These are phyloP conservation scores for Pseudochromis fuscus DNA, from an alignment of 2,797 vertebrate genomes.

Conservation along the genomic window DNA sequence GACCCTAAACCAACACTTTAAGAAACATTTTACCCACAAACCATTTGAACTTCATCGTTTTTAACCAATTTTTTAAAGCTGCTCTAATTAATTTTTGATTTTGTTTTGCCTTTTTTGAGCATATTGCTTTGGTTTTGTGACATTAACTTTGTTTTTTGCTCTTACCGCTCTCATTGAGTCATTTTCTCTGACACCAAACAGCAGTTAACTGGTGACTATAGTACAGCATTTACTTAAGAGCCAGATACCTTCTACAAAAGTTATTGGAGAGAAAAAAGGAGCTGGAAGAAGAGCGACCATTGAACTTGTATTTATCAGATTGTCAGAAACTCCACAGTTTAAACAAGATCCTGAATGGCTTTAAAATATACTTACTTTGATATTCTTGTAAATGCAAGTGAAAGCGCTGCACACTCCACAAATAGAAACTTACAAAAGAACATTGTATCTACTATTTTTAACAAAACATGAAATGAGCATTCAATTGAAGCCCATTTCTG, in stretches of 20 bases:
- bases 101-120: not conserved
- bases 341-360: not conserved
- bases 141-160: not conserved
- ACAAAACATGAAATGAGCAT: not conserved
- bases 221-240: too few relatives aligned
- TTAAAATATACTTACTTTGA: not conserved
- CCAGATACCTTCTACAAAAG: too few relatives aligned
- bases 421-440: not conserved
- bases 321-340: too few relatives aligned
- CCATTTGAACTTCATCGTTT: not conserved
- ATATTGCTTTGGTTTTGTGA: not conserved
- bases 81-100: not conserved
- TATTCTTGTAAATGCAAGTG: not conserved
- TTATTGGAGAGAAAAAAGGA: too few relatives aligned
- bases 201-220: too few relatives aligned
- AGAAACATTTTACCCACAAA: slow-evolving; percentile 5
- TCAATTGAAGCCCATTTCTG: not conserved
- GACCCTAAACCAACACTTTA: slow-evolving; percentile 44
- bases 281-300: not conserved
- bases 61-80: not conserved
- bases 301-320: not conserved
- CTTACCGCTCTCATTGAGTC: not conserved
- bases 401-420: not conserved
- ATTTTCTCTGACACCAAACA: not conserved
- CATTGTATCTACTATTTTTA: not conserved